Evolutionary conservation across 1,140 invertebrate genomes (phyloP), one percentile per base, ranked within the genome.

Genomic region (Pachypsylla venusta): DNA sequence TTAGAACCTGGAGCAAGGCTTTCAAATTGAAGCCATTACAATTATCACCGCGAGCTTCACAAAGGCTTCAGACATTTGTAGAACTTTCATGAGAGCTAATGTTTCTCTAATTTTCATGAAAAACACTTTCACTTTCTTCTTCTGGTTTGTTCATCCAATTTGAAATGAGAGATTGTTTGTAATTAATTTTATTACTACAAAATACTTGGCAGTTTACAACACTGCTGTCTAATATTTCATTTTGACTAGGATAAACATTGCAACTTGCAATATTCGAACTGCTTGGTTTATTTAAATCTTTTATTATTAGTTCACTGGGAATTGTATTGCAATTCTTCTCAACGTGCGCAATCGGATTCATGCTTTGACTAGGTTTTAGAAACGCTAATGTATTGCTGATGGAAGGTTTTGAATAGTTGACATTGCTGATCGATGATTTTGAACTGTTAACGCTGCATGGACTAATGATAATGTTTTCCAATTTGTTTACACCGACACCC

Each of bases 301-400:
- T 48, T n/a, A 48, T 48, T 5, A 48, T 48, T n/a, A n/a, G n/a
- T 7, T 48, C 42, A 48, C 42, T 48, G 16, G 42, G n/a, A n/a
- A 48, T 22, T 4, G 42, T 22, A 19, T 48, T 48, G 42, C 42
- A 48, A 22, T 48, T 48, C 22, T 48, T 48, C 7, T 19, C 5
- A 19, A 3, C n/a, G n/a, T 22, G 42, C n/a, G n/a, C n/a, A n/a
- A n/a, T n/a, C n/a, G n/a, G n/a, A n/a, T n/a, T n/a, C n/a, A n/a
- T n/a, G n/a, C n/a, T n/a, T n/a, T n/a, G n/a, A n/a, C n/a, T n/a
- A n/a, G n/a, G n/a, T n/a, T n/a, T n/a, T n/a, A n/a, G n/a, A n/a
- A n/a, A n/a, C n/a, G n/a, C n/a, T n/a, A n/a, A n/a, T n/a, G n/a
- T n/a, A n/a, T n/a, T n/a, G n/a, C n/a, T n/a, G n/a, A n/a, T n/a